A percentile compares a stretch with the other conserved stretches of the same genome.
Evolutionary conservation across 2,797 vertebrate species (phyloP).

Genomic region (Alfaro cultratus): DNA sequence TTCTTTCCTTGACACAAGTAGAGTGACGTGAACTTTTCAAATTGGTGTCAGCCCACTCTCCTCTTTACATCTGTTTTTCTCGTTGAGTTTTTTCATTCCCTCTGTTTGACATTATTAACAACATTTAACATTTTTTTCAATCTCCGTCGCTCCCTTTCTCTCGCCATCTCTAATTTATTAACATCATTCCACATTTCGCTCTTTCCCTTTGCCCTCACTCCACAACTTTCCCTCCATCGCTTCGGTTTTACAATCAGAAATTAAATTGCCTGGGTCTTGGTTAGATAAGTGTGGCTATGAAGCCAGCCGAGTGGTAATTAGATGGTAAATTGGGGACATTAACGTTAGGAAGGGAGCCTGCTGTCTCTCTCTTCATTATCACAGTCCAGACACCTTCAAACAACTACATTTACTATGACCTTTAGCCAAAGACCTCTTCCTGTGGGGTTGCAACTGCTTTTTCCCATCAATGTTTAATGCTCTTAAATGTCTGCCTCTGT

Average conservation of each 20-base stretch:
- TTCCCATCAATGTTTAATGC: conserved; percentile 39
- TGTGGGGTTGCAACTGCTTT: conserved; percentile 37
- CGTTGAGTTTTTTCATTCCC: conserved; percentile 45
- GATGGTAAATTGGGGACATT: conserved; percentile 87
- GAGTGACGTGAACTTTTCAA: conserved; percentile 84
- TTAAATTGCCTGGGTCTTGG: conserved; percentile 86
- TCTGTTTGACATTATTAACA: conserved; percentile 74
- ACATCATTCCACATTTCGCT: conserved; percentile 68
- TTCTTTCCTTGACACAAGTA: conserved; percentile 65
- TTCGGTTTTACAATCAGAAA: conserved; percentile 80
- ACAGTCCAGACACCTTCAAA: conserved; percentile 79
- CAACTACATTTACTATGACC: conserved; percentile 76
- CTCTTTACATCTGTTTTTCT: conserved; percentile 67
- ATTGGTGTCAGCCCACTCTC: conserved; percentile 83
- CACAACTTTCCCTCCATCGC: conserved; percentile 74
- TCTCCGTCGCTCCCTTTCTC: conserved; percentile 60
- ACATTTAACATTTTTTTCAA: conserved; percentile 58
- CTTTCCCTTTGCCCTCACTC: conserved; percentile 73
- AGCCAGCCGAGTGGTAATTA: conserved; percentile 81
- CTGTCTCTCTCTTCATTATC: conserved; percentile 80
- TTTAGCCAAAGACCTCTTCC: conserved; percentile 70
- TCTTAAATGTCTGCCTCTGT: conserved; percentile 20
- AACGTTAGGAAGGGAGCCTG: conserved; percentile 75
- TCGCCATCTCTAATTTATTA: conserved; percentile 78
- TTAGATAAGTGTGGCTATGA: conserved; percentile 86